Conservation (phyloP, 1,140 invertebrate genomes). For the Caenorhabditis inopinata region DNA sequence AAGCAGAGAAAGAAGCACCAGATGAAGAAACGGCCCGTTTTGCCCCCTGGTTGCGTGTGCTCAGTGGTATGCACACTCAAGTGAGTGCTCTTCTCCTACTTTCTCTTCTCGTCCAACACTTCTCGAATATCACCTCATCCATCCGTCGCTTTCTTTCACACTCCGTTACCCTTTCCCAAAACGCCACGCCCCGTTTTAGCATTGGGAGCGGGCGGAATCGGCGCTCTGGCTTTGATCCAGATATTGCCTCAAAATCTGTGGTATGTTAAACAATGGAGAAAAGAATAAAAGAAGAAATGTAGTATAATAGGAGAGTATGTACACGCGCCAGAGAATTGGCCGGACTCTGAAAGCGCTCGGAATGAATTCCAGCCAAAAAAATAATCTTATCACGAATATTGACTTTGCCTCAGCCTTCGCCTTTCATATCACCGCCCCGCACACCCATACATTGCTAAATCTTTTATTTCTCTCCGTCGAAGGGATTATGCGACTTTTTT, state of each 20-base stretch:
- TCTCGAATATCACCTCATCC: constrained; percentile 29
- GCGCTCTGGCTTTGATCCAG: too few species aligned
- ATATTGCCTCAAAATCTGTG: too few species aligned
- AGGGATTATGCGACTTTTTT: background rate
- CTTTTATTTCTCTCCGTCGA: background rate
- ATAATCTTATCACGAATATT: constrained; percentile 17
- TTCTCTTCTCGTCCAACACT: constrained; percentile 2
- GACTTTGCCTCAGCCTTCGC: background rate
- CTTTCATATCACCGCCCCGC: too few species aligned
- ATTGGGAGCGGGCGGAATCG: too few species aligned
- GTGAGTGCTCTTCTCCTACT: constrained; percentile 19
- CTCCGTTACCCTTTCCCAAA: background rate
- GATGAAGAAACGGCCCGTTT: constrained; percentile 10
- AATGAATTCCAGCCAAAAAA: too few species aligned
- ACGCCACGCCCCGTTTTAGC: too few species aligned
- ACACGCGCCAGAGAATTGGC: too few species aligned
- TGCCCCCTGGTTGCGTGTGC: constrained; percentile 24
- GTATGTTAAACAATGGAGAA: too few species aligned
- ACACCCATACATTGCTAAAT: too few species aligned
- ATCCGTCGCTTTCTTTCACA: background rate
- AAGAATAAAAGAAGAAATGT: too few species aligned
- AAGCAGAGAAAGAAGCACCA: constrained; percentile 2
- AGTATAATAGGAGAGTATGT: too few species aligned
- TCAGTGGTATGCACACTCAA: background rate
- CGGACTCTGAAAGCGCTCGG: too few species aligned